Conservation (phyloP, 2,888 invertebrate species). For the Stenodera caucasica region DNA sequence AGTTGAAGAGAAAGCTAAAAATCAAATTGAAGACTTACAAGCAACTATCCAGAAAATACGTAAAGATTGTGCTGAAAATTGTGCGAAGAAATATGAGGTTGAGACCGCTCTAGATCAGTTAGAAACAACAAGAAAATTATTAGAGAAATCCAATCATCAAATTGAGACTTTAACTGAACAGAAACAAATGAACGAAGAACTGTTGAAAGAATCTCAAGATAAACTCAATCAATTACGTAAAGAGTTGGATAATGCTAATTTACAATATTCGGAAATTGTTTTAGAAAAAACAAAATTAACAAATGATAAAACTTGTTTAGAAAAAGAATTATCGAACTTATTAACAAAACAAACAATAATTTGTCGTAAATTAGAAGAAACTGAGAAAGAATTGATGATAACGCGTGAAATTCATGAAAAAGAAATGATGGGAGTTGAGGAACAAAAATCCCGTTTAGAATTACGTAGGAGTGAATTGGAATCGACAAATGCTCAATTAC, state of each 20-base stretch:
- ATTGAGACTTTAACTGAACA: slow-evolving; percentile 54
- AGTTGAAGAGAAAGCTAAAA: slow-evolving; percentile 38
- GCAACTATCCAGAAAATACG: slow-evolving; percentile 51
- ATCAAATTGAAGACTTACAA: slow-evolving; percentile 40
- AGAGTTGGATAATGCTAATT: slow-evolving; percentile 70
- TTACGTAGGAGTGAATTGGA: slow-evolving; percentile 54
- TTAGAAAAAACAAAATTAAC: slow-evolving; percentile 73
- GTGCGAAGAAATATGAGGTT: slow-evolving; percentile 61
- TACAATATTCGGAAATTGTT: slow-evolving; percentile 74
- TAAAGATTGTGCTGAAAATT: slow-evolving; percentile 59
- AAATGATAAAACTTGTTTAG: slow-evolving; percentile 69
- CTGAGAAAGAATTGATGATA: slow-evolving; percentile 46
- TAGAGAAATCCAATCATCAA: slow-evolving; percentile 54
- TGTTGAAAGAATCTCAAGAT: slow-evolving; percentile 52
- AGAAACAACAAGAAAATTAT: slow-evolving; percentile 23
- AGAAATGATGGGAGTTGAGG: slow-evolving; percentile 40
- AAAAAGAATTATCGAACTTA: slow-evolving; percentile 59
- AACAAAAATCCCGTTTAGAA: slow-evolving; percentile 57
- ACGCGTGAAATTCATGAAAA: slow-evolving; percentile 42
- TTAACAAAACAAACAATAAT: neutral
- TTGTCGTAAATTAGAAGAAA: slow-evolving; percentile 29
- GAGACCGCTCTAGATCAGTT: slow-evolving; percentile 58
- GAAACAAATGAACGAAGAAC: slow-evolving; percentile 56
- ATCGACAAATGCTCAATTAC: slow-evolving; percentile 50
- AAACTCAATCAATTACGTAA: slow-evolving; percentile 62